Evolutionary conservation across 1,140 invertebrate species (phyloP), one percentile per base, ranked within the genome.

Genomic region (Ooceraea biroi): DNA sequence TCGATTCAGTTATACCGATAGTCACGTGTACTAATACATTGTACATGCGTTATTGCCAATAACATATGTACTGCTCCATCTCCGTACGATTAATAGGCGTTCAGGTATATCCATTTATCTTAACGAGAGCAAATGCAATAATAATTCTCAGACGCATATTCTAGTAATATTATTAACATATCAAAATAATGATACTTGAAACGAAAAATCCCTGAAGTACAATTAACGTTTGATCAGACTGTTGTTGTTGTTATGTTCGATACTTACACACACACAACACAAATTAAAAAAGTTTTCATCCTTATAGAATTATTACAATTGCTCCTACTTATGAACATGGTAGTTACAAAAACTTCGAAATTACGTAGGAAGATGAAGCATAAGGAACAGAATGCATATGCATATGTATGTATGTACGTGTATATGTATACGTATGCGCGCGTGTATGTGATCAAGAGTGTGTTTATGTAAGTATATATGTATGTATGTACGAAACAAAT

Each of bases 311-410:
- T 50, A 57, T 57, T 25, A 57, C 3, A 36, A 78, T 41, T 57
- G 22, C 14, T 78, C 22, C 7, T 44, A 25, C 41, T 55, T 52
- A 55, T 52, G 19, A 66, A 77, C 3, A 27, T 57, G 63, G 55
- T 27, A 14, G 61, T 76, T 27, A 17, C 50, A 27, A 17, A 80
- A 30, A 55, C 65, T 44, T 80, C 10, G n/a, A 57, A 12, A 71
- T 86, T 76, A 86, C 82, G 86, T 85, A 88, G 83, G 83, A 88
- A 88, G 87, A 88, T 85, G 86, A 85, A 88, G 85, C 83, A 72
- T 36, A 72, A 80, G 82, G 65, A 88, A 88, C 86, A 88, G 83
- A 88, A 88, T 85, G 80, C 55, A 68, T 82, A 77, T 69, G 77
- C 83, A 88, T 84, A 84, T 84, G 52, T 87, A 68, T 52, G 25